Percentiles rank a stretch among this genome's conserved stretches.
These are phyloP conservation scores for Drosophila paracracens DNA, from an alignment of 2,888 invertebrate species.

Conservation along the genomic window DNA sequence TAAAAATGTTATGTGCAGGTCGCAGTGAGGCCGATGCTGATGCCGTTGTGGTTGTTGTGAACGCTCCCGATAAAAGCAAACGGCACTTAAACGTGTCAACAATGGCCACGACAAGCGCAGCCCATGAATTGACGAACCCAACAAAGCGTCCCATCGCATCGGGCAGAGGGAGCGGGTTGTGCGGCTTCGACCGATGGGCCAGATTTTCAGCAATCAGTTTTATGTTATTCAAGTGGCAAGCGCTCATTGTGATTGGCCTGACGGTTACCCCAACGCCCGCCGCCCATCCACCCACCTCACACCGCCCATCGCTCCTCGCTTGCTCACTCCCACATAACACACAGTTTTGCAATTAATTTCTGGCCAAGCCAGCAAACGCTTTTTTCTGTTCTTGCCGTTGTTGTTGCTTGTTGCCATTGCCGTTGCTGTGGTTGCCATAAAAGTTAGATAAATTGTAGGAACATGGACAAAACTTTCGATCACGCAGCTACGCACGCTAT, in stretches of 20 bases:
- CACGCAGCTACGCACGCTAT: conserved; percentile 73
- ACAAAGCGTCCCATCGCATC: conserved; percentile 50
- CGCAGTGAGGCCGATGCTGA: conserved; percentile 5
- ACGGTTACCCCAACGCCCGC: background rate
- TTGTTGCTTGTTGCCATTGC: conserved; percentile 32
- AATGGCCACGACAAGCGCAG: conserved; percentile 74
- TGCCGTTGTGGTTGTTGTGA: conserved; percentile 48
- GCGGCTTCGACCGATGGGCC: conserved; percentile 48
- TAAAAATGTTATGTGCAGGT: conserved; percentile 76
- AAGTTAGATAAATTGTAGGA: conserved; percentile 79
- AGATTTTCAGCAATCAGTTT: conserved; percentile 79
- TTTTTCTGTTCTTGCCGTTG: conserved; percentile 16
- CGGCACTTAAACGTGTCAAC: conserved; percentile 81
- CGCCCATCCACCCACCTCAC: background rate
- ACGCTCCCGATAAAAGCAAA: conserved; percentile 74
- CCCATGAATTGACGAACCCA: conserved; percentile 65
- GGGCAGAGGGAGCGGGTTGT: conserved; percentile 17
- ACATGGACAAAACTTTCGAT: conserved; percentile 78
- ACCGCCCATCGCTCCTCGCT: background rate
- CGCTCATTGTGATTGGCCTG: conserved; percentile 73
- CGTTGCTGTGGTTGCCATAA: conserved; percentile 70
- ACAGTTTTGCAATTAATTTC: conserved; percentile 81
- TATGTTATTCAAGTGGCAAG: conserved; percentile 76
- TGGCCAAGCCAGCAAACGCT: conserved; percentile 63
- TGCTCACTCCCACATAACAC: conserved; percentile 44